Evolutionary conservation across 1,140 invertebrate genomes (phyloP), one percentile per base, ranked within the genome.

Genomic region (Meloidogyne hapla): DNA sequence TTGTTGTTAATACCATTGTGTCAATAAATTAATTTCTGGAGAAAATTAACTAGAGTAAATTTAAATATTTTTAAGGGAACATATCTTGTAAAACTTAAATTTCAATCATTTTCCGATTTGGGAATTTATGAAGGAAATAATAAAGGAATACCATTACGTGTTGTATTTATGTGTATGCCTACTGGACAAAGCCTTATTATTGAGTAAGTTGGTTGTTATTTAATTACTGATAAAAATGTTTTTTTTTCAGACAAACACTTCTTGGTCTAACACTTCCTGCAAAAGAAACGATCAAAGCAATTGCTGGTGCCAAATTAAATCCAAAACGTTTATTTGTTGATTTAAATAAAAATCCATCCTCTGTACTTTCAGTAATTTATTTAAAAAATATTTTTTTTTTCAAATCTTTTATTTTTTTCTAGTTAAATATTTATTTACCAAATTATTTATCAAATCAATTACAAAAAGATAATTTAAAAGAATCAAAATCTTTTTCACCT

Each of bases 261-360:
- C 8, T 8, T 56, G 48, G 48, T 1, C 18, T 56, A 8, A 56
- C 6, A 0, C 4, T 56, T 56, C 48, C 48, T n/a, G 48, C 8
- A 56, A 56, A n/a, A n/a, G 18, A 56, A n/a, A 2, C 2, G n/a
- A 56, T 56, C 6, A 56, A 63, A 15, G 48, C 56, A 23, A 33
- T 64, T 26, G 45, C 13, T 28, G 21, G 12, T 25, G 69, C 40
- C 15, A 56, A 33, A 45, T 40, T 73, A 64, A 28, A 28, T 38
- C 71, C 71, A 21, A 65, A 73, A 12, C 42, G 48, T 23, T 64
- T 73, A 21, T 73, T 73, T n/a, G 25, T 73, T n/a, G 23, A 73
- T 61, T 23, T 73, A 38, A 64, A 26, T 38, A 38, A 63, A 64
- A 8, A 21, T 21, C 26, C 25, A 28, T 15, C 38, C 15, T 6